Evolutionary conservation across 1,140 invertebrate genomes (phyloP).

Genomic region (Elysia chlorotica): DNA sequence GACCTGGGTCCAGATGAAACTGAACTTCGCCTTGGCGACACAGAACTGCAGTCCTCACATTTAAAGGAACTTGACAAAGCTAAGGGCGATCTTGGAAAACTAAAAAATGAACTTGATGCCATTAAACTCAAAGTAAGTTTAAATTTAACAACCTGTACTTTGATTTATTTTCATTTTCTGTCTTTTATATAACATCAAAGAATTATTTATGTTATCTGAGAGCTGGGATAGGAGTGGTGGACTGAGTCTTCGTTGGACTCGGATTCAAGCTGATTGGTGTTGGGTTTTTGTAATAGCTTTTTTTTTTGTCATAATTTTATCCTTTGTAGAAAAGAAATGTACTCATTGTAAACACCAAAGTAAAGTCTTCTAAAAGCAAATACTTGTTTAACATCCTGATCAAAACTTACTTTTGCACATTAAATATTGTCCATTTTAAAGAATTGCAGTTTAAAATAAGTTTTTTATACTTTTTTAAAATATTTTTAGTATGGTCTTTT

Average conservation of each 20-base stretch:
- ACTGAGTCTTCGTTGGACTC: no score
- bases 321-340: neutral
- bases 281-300: neutral
- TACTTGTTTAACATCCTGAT: no score
- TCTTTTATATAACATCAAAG: neutral
- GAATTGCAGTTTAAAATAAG: no score
- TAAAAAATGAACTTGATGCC: conserved; percentile 34
- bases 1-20: conserved; percentile 57
- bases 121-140: conserved; percentile 43
- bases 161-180: neutral
- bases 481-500: conserved; percentile 39
- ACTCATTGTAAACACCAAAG: neutral
- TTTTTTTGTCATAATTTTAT: neutral
- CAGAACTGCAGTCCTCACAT: conserved; percentile 51
- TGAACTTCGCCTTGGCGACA: conserved; percentile 45
- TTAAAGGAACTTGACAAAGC: conserved; percentile 50
- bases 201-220: neutral
- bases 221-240: no score
- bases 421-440: no score
- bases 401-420: no score
- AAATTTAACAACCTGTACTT: no score
- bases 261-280: neutral
- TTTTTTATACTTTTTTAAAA: neutral
- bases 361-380: no score
- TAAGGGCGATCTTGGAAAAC: conserved; percentile 39